phyloP scores from a whole-genome alignment of 2,113 vertebrate species.

The Kryptolebias marmoratus region DNA sequence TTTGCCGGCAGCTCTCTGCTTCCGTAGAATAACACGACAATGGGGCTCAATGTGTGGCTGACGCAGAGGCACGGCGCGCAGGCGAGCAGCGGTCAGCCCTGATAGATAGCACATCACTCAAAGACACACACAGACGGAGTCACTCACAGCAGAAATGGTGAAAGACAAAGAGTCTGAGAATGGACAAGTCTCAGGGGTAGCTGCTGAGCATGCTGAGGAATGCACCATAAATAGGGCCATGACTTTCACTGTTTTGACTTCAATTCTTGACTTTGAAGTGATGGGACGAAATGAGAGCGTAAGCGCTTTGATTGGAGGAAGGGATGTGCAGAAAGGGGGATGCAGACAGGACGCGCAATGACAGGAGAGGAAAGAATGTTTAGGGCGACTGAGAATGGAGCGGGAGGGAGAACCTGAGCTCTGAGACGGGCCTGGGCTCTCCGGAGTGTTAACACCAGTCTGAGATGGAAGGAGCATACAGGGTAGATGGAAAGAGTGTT shows the following conservation, averaged over 20 bases:
- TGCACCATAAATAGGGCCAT: constrained; percentile 70
- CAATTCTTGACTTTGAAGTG: constrained; percentile 3
- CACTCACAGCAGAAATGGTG: constrained; percentile 42
- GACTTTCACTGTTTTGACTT: constrained; percentile 26
- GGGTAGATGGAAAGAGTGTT: constrained; percentile 78
- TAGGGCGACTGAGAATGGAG: constrained; percentile 75
- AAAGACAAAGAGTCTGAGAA: constrained; percentile 61
- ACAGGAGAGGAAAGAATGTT: constrained; percentile 84
- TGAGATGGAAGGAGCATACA: constrained; percentile 76
- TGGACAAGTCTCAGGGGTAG: constrained; percentile 67
- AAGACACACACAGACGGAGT: constrained; percentile 40
- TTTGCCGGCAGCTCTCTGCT: constrained; percentile 76
- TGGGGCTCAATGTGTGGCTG: constrained; percentile 69
- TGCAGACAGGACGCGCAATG: constrained; percentile 80
- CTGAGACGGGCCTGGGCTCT: constrained; percentile 63
- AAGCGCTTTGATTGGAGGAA: constrained; percentile 44
- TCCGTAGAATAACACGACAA: constrained; percentile 76
- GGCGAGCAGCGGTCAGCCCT: constrained; percentile 68
- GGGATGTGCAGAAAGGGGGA: constrained; percentile 66
- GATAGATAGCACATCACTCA: constrained; percentile 58
- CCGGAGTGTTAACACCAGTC: constrained; percentile 75
- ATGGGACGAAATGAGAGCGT: constrained; percentile 42
- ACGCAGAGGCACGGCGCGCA: constrained; percentile 68
- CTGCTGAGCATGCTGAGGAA: constrained; percentile 71
- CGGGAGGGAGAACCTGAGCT: constrained; percentile 58